Evolutionary conservation across 2,113 vertebrate species (phyloP).

Genomic region (Zootoca vivipara): DNA sequence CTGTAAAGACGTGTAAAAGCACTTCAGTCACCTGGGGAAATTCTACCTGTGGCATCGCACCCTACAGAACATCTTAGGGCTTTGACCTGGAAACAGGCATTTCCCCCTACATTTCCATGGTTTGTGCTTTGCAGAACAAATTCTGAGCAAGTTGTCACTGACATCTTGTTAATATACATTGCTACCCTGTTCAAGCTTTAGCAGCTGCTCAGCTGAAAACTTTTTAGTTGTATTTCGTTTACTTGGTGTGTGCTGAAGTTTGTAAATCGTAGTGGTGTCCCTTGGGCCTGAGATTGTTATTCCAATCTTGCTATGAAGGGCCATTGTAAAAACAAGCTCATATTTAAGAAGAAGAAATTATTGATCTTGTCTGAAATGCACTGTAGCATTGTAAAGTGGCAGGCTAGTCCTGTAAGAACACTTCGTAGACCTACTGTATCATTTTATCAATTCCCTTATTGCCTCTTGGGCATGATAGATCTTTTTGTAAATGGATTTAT

Average conservation of each 20-base stretch:
- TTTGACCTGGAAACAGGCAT: too few species aligned
- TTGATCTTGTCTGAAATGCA: background rate
- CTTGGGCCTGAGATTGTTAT: constrained; percentile 28
- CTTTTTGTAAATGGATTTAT: background rate
- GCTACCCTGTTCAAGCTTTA: background rate
- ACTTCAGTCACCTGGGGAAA: background rate
- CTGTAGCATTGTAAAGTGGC: background rate
- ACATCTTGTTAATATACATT: background rate
- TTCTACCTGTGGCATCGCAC: too few species aligned
- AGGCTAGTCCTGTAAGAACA: background rate
- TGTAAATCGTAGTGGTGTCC: constrained; percentile 14
- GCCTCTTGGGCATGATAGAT: background rate
- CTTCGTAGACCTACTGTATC: background rate
- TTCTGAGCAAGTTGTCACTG: background rate
- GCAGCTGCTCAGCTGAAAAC: background rate
- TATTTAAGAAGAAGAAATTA: background rate
- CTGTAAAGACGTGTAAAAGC: background rate
- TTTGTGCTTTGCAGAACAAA: background rate
- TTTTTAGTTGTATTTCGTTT: background rate
- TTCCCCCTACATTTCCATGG: background rate
- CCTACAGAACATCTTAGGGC: too few species aligned
- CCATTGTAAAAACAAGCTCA: background rate
- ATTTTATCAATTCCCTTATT: constrained; percentile 17
- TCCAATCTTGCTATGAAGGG: constrained; percentile 23
- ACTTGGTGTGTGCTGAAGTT: background rate